These are phyloP conservation scores for Myocastor coypus DNA, from an alignment of 2,113 vertebrate species.

Conservation along the genomic window DNA sequence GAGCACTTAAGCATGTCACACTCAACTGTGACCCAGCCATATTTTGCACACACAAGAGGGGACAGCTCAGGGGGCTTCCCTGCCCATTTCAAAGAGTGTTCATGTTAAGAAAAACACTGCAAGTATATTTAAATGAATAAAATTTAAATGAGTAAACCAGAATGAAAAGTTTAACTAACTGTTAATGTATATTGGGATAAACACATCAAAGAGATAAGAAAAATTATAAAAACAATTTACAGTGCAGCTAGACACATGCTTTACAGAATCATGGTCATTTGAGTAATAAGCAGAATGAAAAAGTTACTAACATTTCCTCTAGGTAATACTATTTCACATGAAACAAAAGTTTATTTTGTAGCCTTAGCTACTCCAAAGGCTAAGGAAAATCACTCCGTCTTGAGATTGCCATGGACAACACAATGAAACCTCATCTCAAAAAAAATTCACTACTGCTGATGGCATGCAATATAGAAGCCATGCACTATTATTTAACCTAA, in stretches of 20 bases:
- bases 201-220: background rate
- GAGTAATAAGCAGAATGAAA: background rate
- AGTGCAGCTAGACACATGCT: background rate
- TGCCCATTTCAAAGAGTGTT: slow-evolving; percentile 94
- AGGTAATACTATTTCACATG: background rate
- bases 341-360: background rate
- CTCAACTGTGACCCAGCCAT: slow-evolving; percentile 94
- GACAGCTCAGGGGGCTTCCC: slow-evolving; percentile 93
- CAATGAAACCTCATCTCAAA: background rate
- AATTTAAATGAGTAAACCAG: background rate
- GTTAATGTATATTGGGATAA: background rate
- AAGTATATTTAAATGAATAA: background rate
- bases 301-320: background rate
- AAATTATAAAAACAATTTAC: background rate
- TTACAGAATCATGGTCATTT: background rate
- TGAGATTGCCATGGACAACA: background rate
- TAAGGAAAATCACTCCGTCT: background rate
- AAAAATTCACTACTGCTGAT: background rate
- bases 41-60: slow-evolving; percentile 93
- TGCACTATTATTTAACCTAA: background rate
- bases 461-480: background rate
- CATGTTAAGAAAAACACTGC: slow-evolving; percentile 86
- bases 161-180: slow-evolving; percentile 5
- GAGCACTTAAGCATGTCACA: slow-evolving; percentile 95
- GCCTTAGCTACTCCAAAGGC: background rate